phyloP scores from a whole-genome alignment of 2,888 invertebrate genomes.

The Oligia strigilis region DNA sequence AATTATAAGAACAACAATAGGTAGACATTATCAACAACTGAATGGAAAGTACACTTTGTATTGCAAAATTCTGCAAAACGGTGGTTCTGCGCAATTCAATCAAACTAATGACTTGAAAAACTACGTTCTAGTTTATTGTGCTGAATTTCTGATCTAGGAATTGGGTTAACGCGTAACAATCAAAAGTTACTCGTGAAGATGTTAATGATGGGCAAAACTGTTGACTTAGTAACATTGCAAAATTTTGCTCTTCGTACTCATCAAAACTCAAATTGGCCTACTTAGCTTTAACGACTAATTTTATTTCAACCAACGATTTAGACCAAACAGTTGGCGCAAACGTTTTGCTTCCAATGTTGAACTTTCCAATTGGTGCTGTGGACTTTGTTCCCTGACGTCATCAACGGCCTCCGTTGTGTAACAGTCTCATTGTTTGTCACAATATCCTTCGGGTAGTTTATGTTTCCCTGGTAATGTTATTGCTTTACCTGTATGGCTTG shows the following conservation, averaged over 20 bases:
- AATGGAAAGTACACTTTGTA: constrained; percentile 1
- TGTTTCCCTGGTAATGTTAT: constrained; percentile 62
- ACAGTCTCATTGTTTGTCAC: constrained; percentile 75
- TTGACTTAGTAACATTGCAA: constrained; percentile 38
- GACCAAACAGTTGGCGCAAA: constrained; percentile 66
- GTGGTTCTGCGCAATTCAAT: constrained; percentile 25
- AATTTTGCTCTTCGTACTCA: constrained; percentile 50
- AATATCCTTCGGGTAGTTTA: constrained; percentile 71
- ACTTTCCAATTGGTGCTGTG: constrained; percentile 81
- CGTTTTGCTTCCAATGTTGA: constrained; percentile 71
- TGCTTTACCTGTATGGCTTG: constrained; percentile 20
- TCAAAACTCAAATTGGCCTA: constrained; percentile 61
- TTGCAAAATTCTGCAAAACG: constrained; percentile 34
- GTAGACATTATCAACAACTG: constrained; percentile 17
- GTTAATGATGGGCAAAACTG: not conserved
- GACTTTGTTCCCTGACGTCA: constrained; percentile 83
- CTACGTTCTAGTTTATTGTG: constrained; percentile 3
- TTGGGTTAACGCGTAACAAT: constrained; percentile 7
- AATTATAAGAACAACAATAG: constrained; percentile 13
- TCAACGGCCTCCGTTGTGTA: constrained; percentile 70
- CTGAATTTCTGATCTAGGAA: constrained; percentile 18
- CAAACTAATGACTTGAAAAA: constrained; percentile 21
- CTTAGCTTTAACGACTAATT: constrained; percentile 59
- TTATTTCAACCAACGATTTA: constrained; percentile 56
- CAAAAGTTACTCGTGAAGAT: not conserved